These are phyloP conservation scores for Melanostoma scalare DNA, from an alignment of 2,888 invertebrate species.

Conservation along the genomic window DNA sequence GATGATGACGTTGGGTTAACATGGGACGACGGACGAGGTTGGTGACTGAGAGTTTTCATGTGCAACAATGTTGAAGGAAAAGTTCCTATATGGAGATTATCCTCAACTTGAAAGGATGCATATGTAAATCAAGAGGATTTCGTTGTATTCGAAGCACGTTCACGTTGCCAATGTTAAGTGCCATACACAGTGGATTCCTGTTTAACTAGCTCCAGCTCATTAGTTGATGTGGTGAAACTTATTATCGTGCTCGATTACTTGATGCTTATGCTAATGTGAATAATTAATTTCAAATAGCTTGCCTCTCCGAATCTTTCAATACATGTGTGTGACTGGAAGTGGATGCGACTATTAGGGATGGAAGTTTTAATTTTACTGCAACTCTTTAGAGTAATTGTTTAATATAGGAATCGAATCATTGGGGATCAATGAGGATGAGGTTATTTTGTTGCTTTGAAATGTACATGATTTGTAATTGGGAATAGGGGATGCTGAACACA, in stretches of 20 bases:
- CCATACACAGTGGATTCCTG: conserved; percentile 48
- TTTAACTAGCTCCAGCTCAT: conserved; percentile 64
- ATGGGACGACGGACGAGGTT: background rate
- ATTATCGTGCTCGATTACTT: conserved; percentile 72
- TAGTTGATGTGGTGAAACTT: conserved; percentile 69
- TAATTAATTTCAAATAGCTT: conserved; percentile 68
- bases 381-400: conserved; percentile 50
- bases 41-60: conserved; percentile 26
- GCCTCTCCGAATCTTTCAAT: background rate
- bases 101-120: conserved; percentile 23
- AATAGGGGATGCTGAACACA: background rate
- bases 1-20: conserved; percentile 21
- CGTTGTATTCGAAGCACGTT: conserved; percentile 23
- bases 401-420: conserved; percentile 56
- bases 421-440: conserved; percentile 41
- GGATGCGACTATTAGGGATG: conserved; percentile 2
- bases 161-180: conserved; percentile 65
- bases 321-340: background rate
- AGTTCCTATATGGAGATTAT: conserved; percentile 53
- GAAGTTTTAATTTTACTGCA: conserved; percentile 53
- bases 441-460: conserved; percentile 13
- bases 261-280: conserved; percentile 70
- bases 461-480: conserved; percentile 15
- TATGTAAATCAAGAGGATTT: conserved; percentile 51
- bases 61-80: conserved; percentile 65